Evolutionary conservation across 1,140 invertebrate species (phyloP).

Genomic region (Magallana gigas): DNA sequence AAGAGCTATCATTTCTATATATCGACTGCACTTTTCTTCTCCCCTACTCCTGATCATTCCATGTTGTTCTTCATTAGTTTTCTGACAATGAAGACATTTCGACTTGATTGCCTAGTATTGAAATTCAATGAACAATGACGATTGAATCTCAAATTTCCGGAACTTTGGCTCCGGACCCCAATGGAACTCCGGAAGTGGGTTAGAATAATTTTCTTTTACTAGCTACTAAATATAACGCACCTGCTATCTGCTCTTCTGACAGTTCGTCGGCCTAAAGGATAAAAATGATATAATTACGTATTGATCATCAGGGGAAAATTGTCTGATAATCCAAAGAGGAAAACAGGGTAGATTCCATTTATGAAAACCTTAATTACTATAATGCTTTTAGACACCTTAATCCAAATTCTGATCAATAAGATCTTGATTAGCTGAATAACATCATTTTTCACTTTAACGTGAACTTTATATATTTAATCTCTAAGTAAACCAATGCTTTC

Average conservation of each 20-base stretch:
- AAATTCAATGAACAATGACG: slow-evolving; percentile 31
- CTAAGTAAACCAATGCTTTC: no score
- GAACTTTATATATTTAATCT: no score
- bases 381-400: neutral
- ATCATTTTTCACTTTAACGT: neutral
- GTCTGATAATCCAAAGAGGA: neutral
- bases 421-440: neutral
- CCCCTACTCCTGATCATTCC: neutral
- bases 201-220: slow-evolving; percentile 23
- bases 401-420: neutral
- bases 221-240: slow-evolving; percentile 11
- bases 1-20: neutral
- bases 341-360: neutral
- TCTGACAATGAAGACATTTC: neutral
- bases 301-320: slow-evolving; percentile 1
- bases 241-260: slow-evolving; percentile 30
- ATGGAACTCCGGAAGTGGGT: neutral
- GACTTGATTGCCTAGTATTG: neutral
- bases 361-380: neutral
- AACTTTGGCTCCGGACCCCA: neutral
- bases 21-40: slow-evolving; percentile 25
- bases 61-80: slow-evolving; percentile 17
- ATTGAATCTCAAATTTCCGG: slow-evolving; percentile 11
- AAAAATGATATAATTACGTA: slow-evolving; percentile 20
- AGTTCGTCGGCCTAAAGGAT: slow-evolving; percentile 6